Conservation (phyloP, 2,888 invertebrate species). For the Tyria jacobaeae region DNA sequence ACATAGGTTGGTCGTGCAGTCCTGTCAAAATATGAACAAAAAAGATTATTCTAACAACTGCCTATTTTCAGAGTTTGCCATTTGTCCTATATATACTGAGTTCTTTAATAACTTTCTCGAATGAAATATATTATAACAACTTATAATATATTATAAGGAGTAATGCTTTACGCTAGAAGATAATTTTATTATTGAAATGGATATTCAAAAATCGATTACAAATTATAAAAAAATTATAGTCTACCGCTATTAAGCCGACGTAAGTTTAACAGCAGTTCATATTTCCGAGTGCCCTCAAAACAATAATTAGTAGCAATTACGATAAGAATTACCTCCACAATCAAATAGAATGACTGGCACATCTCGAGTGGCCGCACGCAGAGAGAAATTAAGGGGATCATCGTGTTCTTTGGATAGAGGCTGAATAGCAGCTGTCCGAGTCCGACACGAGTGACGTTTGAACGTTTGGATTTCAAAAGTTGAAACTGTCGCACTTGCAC, state of each 20-base stretch:
- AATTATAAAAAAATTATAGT: slow-evolving; percentile 53
- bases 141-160: neutral
- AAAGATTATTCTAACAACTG: neutral
- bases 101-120: neutral
- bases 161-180: neutral
- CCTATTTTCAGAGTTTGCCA: neutral
- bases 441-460: too few relatives aligned
- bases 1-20: neutral
- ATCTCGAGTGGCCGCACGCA: slow-evolving; percentile 81
- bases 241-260: slow-evolving; percentile 67
- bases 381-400: slow-evolving; percentile 70
- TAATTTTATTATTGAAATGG: neutral
- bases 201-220: neutral
- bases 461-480: slow-evolving; percentile 56
- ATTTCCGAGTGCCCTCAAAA: slow-evolving; percentile 72
- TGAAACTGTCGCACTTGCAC: slow-evolving; percentile 45
- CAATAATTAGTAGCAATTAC: slow-evolving; percentile 84
- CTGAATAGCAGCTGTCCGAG: slow-evolving; percentile 54
- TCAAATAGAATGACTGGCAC: slow-evolving; percentile 84
- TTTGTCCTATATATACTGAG: slow-evolving; percentile 2
- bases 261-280: slow-evolving; percentile 56
- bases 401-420: slow-evolving; percentile 58
- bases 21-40: neutral
- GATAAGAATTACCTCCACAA: slow-evolving; percentile 78
- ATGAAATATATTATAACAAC: neutral